Conservation (phyloP, 2,113 vertebrate genomes). For the Percopsis transmontana region DNA sequence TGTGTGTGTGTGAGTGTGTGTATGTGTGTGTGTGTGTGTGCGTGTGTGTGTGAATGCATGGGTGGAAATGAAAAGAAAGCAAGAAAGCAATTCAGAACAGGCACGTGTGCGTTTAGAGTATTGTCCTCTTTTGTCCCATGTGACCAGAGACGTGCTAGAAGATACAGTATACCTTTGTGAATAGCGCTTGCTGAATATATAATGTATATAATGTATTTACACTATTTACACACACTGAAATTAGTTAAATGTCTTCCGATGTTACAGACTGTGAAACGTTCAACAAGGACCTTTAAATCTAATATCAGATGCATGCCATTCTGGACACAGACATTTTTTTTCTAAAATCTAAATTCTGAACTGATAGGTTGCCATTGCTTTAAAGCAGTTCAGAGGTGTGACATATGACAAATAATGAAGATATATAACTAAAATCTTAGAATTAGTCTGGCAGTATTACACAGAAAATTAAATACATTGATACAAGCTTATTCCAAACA, state of each 20-base stretch:
- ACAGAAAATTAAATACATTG: neutral
- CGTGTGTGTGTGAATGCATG: neutral
- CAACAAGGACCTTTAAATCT: constrained; percentile 2
- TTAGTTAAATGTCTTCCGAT: constrained; percentile 15
- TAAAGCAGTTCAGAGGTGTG: neutral
- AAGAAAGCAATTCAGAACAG: constrained; percentile 41
- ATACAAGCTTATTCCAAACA: neutral
- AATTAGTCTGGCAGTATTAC: too few relatives aligned
- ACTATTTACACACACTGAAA: constrained; percentile 53
- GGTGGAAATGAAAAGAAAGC: constrained; percentile 31
- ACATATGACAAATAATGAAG: neutral
- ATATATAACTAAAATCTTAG: neutral
- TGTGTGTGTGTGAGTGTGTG: neutral
- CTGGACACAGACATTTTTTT: too few relatives aligned
- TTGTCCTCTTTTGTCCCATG: too few relatives aligned
- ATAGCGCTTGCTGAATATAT: constrained; percentile 61
- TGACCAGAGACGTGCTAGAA: constrained; percentile 24
- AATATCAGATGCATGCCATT: neutral
- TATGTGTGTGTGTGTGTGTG: neutral
- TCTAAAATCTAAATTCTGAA: neutral
- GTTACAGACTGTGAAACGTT: constrained; percentile 24
- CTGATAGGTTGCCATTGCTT: neutral
- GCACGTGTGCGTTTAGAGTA: constrained; percentile 3
- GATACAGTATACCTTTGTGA: constrained; percentile 20
- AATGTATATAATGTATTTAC: constrained; percentile 58